phyloP scores from a whole-genome alignment of 2,888 invertebrate species.

The Nymphalis polychloros region DNA sequence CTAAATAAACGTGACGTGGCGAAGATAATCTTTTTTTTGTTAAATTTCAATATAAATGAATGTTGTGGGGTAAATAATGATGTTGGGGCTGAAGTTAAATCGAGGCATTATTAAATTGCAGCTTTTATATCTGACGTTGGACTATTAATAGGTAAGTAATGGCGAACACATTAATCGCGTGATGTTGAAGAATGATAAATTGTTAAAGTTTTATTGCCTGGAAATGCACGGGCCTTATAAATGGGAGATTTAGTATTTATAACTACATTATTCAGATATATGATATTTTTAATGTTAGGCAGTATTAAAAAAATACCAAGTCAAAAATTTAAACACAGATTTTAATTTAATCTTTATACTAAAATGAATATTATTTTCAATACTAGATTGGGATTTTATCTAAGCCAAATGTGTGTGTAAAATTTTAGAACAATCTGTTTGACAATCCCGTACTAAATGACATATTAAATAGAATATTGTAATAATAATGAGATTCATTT shows the following conservation, averaged over 20 bases:
- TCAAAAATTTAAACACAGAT: too few relatives aligned
- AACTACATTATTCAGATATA: conserved; percentile 6
- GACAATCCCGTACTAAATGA: too few relatives aligned
- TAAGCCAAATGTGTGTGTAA: too few relatives aligned
- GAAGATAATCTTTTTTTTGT: neutral
- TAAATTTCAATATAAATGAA: conserved; percentile 10
- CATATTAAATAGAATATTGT: too few relatives aligned
- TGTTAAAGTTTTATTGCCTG: conserved; percentile 33
- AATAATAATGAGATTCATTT: too few relatives aligned
- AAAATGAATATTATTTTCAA: too few relatives aligned
- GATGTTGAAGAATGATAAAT: conserved; percentile 37
- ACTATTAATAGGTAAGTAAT: conserved; percentile 35
- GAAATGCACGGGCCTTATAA: conserved; percentile 28
- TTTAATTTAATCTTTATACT: too few relatives aligned
- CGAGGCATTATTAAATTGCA: conserved; percentile 30
- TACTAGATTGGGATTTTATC: too few relatives aligned
- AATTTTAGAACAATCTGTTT: too few relatives aligned
- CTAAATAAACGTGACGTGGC: neutral
- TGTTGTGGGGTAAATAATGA: conserved; percentile 17
- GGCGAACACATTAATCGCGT: conserved; percentile 34
- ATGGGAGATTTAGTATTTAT: conserved; percentile 28
- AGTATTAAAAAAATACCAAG: too few relatives aligned
- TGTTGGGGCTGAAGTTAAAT: conserved; percentile 18
- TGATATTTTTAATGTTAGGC: neutral
- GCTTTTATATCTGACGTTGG: conserved; percentile 31